A percentile compares a stretch with the other conserved stretches of the same genome.
phyloP scores from a whole-genome alignment of 1,140 invertebrate genomes.

The Octopus bimaculoides region DNA sequence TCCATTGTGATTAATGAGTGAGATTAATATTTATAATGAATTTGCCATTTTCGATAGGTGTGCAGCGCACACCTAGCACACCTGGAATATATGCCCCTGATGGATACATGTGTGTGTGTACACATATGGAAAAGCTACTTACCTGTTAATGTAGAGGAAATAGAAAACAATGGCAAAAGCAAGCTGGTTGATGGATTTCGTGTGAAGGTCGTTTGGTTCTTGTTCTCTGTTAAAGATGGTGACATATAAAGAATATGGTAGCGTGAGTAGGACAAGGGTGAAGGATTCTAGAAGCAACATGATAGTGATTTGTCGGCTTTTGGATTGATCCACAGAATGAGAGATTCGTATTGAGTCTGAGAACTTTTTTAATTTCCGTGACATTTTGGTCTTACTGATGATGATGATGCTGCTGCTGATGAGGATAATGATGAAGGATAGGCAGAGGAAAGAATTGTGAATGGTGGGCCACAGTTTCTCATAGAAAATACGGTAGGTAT shows the following conservation, averaged over 20 bases:
- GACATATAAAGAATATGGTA: conserved; percentile 37
- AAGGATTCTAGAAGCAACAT: conserved; percentile 43
- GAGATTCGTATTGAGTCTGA: not conserved
- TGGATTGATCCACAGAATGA: not conserved
- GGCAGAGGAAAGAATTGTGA: conserved; percentile 28
- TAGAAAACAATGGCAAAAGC: conserved; percentile 42
- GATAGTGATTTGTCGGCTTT: conserved; percentile 26
- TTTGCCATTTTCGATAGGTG: no score
- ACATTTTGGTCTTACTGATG: conserved; percentile 25
- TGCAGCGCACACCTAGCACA: no score
- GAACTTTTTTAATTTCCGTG: conserved; percentile 17
- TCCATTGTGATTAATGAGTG: no score
- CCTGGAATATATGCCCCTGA: no score
- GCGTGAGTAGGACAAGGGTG: conserved; percentile 34
- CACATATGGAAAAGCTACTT: conserved; percentile 15
- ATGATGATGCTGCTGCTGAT: conserved; percentile 36
- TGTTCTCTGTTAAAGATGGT: conserved; percentile 22
- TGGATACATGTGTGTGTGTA: no score
- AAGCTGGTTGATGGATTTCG: conserved; percentile 25
- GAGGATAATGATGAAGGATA: conserved; percentile 35
- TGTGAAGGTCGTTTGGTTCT: conserved; percentile 24
- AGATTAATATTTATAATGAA: no score
- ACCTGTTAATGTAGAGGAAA: conserved; percentile 41
- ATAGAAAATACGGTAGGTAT: conserved; percentile 32
- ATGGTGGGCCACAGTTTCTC: conserved; percentile 36